phyloP scores from a whole-genome alignment of 1,140 invertebrate genomes.

The Pristionchus pacificus region DNA sequence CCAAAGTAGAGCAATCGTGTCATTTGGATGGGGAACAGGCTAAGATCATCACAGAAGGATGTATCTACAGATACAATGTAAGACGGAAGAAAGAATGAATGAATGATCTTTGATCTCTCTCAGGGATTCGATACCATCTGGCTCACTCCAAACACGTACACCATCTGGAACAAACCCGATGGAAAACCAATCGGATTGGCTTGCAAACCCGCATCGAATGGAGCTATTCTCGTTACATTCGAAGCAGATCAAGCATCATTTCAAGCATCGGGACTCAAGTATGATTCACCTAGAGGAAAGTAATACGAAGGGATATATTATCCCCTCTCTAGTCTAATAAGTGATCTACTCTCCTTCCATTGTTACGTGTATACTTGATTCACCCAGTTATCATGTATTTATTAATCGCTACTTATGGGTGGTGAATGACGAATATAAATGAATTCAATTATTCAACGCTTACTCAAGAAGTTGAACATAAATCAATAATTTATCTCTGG shows the following conservation, averaged over 20 bases:
- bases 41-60: slow-evolving; percentile 32
- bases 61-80: slow-evolving; percentile 34
- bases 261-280: slow-evolving; percentile 24
- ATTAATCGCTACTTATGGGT: no score
- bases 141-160: slow-evolving; percentile 33
- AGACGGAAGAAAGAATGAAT: not conserved
- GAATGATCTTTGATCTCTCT: not conserved
- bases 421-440: no score
- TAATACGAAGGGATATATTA: slow-evolving; percentile 1
- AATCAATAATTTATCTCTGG: no score
- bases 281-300: slow-evolving; percentile 34
- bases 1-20: slow-evolving; percentile 38
- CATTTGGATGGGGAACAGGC: slow-evolving; percentile 29
- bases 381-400: no score
- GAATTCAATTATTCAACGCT: no score
- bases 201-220: slow-evolving; percentile 25
- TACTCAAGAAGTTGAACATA: no score
- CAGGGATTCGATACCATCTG: slow-evolving; percentile 37
- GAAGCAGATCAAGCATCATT: slow-evolving; percentile 19
- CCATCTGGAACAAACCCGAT: slow-evolving; percentile 34
- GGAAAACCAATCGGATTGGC: slow-evolving; percentile 28
- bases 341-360: no score
- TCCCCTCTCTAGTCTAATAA: no score
- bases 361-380: no score
- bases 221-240: slow-evolving; percentile 25